Percentiles rank a stretch among this genome's conserved stretches.
These are phyloP conservation scores for Labeo rohita DNA, from an alignment of 2,113 vertebrate genomes.

Conservation along the genomic window DNA sequence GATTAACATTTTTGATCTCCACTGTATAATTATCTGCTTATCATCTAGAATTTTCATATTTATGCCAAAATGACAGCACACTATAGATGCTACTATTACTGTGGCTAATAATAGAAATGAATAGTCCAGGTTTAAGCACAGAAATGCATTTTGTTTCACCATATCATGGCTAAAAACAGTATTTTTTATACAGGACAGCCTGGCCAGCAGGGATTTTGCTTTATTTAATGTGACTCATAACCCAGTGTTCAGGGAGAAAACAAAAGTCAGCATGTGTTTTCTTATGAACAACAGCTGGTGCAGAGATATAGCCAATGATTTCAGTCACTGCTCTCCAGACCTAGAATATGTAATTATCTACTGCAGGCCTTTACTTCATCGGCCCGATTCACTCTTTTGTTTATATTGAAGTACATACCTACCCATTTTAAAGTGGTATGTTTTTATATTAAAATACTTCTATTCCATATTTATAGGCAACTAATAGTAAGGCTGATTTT, in stretches of 20 bases:
- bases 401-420: not conserved
- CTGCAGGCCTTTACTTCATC: not conserved
- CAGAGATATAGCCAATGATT: not conserved
- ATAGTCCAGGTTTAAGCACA: not conserved
- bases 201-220: not conserved
- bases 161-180: not conserved
- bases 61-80: too few species aligned
- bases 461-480: not conserved
- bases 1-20: too few species aligned
- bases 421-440: not conserved
- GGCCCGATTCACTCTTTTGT: not conserved
- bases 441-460: not conserved
- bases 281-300: not conserved
- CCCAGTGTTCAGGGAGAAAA: not conserved
- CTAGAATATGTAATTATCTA: slow-evolving; percentile 6
- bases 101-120: not conserved
- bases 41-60: too few species aligned
- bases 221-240: slow-evolving; percentile 1
- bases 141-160: not conserved
- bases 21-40: too few species aligned
- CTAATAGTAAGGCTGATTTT: not conserved
- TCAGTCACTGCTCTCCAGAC: not conserved
- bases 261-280: not conserved
- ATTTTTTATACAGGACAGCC: not conserved
- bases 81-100: not conserved